Evolutionary conservation across 2,888 invertebrate genomes (phyloP), one percentile per base, ranked within the genome.

Genomic region (Rotaria macrura): DNA sequence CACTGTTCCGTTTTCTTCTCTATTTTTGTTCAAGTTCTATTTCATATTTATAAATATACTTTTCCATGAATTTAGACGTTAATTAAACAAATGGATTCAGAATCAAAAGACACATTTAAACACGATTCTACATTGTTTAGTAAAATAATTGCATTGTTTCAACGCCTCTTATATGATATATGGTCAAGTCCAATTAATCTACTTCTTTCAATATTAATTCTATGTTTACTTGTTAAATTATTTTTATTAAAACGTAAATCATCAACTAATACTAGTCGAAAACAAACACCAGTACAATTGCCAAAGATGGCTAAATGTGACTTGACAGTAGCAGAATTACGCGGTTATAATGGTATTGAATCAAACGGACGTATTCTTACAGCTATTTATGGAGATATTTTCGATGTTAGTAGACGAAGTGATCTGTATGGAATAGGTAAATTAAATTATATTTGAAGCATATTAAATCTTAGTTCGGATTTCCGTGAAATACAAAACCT

Each of bases 391-490:
- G 96, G 96, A 47, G 95, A 94, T 92, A 94, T 98, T 85, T 98
- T 95, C 92, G 97, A 98, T 92, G 96, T 94, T 88, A 96, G 97
- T 74, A 87, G 89, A 90, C 96, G 96, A 87, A 94, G 94, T 89
- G 93, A 94, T 87, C 96, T 96, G 91, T 97, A 97, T 91, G 97
- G 97, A 40, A 96, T 96, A 91, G 96, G 97, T 96, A 92, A 90
- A 34, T 25, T 9, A 6, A 29, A 23, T 84, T 38, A 2, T 52
- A 0, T 52, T 52, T 52, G 5, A 52, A 52, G 23, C 20, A 52
- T 52, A 52, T 52, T 52, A 0, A 52, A 52, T 52, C 6, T 23
- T 23, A 0, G 10, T 5, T 52, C 23, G 23, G 6, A n/a, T 57
- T 57, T 29, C 14, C 4, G 12, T 29, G 2, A 0, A 57, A 57